phyloP scores from a whole-genome alignment of 2,797 vertebrate genomes.

The Antennarius maculatus region DNA sequence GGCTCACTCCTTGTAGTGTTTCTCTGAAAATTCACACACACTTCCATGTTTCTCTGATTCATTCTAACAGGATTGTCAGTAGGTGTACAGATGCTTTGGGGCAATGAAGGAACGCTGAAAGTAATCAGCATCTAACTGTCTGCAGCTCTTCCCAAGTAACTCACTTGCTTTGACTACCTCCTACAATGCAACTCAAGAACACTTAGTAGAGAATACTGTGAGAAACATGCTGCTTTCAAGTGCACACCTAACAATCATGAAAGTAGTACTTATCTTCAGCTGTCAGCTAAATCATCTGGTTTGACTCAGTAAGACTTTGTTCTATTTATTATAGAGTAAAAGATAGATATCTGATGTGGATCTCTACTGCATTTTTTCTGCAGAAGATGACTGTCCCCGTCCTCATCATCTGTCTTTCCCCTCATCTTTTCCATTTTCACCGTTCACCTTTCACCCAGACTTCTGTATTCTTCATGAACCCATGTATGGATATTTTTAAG shows the following conservation, averaged over 20 bases:
- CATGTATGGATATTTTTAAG: too few relatives aligned
- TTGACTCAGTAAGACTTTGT: too few relatives aligned
- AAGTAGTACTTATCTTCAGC: background rate
- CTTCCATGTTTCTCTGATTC: conserved; percentile 26
- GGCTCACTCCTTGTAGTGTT: conserved; percentile 9
- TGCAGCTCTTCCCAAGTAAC: conserved; percentile 21
- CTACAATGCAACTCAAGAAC: conserved; percentile 15
- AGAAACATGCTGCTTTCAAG: conserved; percentile 11
- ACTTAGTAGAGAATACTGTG: conserved; percentile 10
- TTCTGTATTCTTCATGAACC: background rate
- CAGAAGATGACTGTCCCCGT: background rate
- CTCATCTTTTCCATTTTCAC: background rate
- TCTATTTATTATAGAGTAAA: background rate
- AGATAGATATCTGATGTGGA: background rate
- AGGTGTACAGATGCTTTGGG: conserved; percentile 42
- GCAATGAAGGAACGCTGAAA: conserved; percentile 35
- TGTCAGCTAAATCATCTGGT: background rate
- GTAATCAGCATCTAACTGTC: conserved; percentile 41
- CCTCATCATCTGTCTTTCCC: background rate
- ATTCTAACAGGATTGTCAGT: conserved; percentile 29
- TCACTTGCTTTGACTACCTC: conserved; percentile 47
- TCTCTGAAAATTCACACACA: background rate
- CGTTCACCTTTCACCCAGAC: background rate
- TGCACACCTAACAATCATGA: background rate
- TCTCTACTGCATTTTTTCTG: background rate